Evolutionary conservation across 2,797 vertebrate genomes (phyloP), one percentile per base, ranked within the genome.

Genomic region (Oophaga sylvatica): DNA sequence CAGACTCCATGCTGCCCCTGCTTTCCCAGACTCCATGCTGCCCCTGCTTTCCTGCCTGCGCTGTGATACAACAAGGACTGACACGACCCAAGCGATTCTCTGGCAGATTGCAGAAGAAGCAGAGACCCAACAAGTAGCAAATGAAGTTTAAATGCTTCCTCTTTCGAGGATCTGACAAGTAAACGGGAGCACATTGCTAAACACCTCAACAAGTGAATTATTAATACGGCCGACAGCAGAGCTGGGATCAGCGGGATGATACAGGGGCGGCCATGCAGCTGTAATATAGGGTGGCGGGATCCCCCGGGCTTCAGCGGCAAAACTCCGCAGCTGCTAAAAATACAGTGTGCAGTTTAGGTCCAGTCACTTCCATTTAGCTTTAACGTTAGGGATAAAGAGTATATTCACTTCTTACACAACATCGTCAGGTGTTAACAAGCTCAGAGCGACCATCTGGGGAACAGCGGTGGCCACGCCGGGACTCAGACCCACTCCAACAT

Each of bases 181-280:
- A 92, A 92, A 92, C 91, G 90, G 77, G 80, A 91, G 77, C 68
- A 29, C 6, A 10, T 87, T 90, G 70, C 45, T 90, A 87, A 94
- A 89, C 90, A 91, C 91, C 91, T 91, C 86, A 65, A 90, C 35
- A 93, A 89, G 90, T 94, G 93, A 94, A 95, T 94, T 94, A 95
- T 95, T 94, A 89, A 94, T 92, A 93, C 87, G 15, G 80, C 91
- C 80, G 75, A 91, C 91, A 93, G 87, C 91, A 93, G 91, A 90
- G 70, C 91, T 90, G 89, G 90, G 91, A 90, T 83, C 89, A 0
- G 35, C 5, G 35, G 35, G 35, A 41, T 41, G 3, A 41, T 41
- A 41, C 35, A 41, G 35, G 92, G 91, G 92, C 0, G 13, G 92
- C 89, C 92, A 91, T 76, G 92, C 90, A 86, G 92, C 8, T 17